Evolutionary conservation across 2,888 invertebrate genomes (phyloP).

Genomic region (Drosophila neutralis): DNA sequence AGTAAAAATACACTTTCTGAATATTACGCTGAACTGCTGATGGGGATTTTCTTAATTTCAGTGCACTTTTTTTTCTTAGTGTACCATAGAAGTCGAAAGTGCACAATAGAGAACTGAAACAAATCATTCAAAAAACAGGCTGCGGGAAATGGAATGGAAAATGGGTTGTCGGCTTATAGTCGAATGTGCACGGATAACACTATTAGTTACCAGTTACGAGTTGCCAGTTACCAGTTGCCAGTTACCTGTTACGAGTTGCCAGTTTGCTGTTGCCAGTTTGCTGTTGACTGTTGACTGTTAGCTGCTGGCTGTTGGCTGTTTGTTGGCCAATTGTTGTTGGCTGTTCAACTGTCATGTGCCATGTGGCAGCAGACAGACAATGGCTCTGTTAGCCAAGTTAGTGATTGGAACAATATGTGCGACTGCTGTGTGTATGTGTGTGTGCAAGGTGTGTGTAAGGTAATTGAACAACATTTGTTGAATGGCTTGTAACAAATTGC

Average conservation of each 20-base stretch:
- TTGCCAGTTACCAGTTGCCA: slow-evolving; percentile 25
- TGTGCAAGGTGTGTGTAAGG: slow-evolving; percentile 35
- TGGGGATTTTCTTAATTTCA: not conserved
- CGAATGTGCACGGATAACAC: slow-evolving; percentile 21
- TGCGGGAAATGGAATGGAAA: slow-evolving; percentile 2
- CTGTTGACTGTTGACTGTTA: slow-evolving; percentile 1
- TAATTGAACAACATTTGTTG: slow-evolving; percentile 81
- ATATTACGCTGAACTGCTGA: not conserved
- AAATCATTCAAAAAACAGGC: slow-evolving; percentile 57
- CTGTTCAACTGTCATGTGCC: slow-evolving; percentile 61
- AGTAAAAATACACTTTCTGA: not conserved
- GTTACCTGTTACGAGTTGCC: slow-evolving; percentile 27
- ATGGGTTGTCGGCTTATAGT: slow-evolving; percentile 16
- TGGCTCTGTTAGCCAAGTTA: slow-evolving; percentile 47
- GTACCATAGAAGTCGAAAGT: slow-evolving; percentile 16
- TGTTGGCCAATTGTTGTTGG: not conserved
- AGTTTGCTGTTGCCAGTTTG: slow-evolving; percentile 24
- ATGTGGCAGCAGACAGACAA: slow-evolving; percentile 57
- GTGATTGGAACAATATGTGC: slow-evolving; percentile 46
- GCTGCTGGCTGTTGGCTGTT: slow-evolving; percentile 1
- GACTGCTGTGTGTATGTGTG: slow-evolving; percentile 5
- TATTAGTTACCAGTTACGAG: slow-evolving; percentile 39
- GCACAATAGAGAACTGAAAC: slow-evolving; percentile 41
- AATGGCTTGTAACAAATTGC: slow-evolving; percentile 77
- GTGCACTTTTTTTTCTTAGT: not conserved